These are phyloP conservation scores for Arctopsyche grandis DNA, from an alignment of 1,140 invertebrate genomes.

Conservation along the genomic window DNA sequence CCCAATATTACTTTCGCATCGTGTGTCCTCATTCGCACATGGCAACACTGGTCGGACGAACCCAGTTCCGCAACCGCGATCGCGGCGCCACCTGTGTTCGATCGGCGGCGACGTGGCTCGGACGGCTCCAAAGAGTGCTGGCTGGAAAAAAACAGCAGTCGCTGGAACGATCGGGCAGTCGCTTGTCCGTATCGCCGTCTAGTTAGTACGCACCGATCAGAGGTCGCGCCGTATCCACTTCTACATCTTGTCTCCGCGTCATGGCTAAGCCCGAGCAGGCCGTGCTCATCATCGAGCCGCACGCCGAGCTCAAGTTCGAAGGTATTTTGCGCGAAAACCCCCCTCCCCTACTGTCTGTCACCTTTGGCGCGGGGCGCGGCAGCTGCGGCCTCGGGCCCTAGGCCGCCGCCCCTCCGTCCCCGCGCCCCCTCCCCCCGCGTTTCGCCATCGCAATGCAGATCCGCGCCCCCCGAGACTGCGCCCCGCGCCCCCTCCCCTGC, in stretches of 20 bases:
- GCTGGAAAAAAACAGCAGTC: too few species aligned
- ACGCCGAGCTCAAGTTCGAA: conserved; percentile 50
- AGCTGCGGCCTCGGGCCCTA: background rate
- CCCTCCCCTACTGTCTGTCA: background rate
- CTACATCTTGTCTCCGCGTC: conserved; percentile 21
- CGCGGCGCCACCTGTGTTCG: too few species aligned
- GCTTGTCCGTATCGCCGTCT: background rate
- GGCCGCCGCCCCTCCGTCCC: background rate
- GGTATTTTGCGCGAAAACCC: background rate
- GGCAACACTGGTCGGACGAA: too few species aligned
- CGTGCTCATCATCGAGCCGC: conserved; percentile 40
- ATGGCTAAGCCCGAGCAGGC: conserved; percentile 29
- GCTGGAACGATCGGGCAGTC: too few species aligned
- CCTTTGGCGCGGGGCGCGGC: background rate
- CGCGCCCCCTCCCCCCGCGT: background rate
- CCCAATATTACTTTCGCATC: too few species aligned
- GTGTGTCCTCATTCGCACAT: too few species aligned
- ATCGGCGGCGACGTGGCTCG: too few species aligned
- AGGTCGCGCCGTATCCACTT: background rate
- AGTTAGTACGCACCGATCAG: conserved; percentile 19
- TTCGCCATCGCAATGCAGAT: background rate
- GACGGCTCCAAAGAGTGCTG: too few species aligned
- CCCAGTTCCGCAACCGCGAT: too few species aligned
- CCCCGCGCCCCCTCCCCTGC: background rate
- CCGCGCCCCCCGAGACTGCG: background rate